phyloP scores from a whole-genome alignment of 2,888 invertebrate genomes.

The Alitta virens region DNA sequence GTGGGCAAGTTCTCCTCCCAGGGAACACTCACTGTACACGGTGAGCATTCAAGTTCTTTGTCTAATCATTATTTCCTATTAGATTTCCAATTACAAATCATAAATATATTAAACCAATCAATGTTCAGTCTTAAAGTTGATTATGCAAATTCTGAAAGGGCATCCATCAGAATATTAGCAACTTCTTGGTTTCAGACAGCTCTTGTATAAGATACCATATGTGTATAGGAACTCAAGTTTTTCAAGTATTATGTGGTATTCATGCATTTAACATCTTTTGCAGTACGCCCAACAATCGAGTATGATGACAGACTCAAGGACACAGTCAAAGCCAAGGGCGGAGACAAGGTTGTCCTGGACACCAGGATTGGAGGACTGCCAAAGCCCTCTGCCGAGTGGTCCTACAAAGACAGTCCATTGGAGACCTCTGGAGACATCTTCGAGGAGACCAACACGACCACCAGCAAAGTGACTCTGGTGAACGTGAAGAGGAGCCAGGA shows the following conservation, averaged over 20 bases:
- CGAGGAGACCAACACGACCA: conserved; percentile 14
- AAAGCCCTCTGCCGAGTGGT: conserved; percentile 69
- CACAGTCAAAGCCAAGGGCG: conserved; percentile 65
- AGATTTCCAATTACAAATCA: no score
- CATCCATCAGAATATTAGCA: no score
- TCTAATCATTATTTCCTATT: no score
- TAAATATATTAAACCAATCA: no score
- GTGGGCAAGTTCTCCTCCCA: conserved; percentile 69
- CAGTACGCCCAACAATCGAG: conserved; percentile 57
- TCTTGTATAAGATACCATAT: no score
- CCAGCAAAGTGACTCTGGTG: conserved; percentile 28
- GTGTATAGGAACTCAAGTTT: no score
- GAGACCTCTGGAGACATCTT: conserved; percentile 12
- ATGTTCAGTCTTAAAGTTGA: no score
- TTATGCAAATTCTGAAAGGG: no score
- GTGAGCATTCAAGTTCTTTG: conserved; percentile 58
- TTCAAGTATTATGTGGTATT: no score
- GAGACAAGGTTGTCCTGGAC: conserved; percentile 51
- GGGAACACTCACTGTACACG: conserved; percentile 67
- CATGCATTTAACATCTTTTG: no score
- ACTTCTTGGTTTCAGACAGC: no score
- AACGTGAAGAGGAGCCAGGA: conserved; percentile 45
- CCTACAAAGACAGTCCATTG: conserved; percentile 63
- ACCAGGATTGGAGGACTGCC: conserved; percentile 72
- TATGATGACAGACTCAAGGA: conserved; percentile 66